phyloP scores from a whole-genome alignment of 1,140 invertebrate species.

The Palaemon carinicauda region DNA sequence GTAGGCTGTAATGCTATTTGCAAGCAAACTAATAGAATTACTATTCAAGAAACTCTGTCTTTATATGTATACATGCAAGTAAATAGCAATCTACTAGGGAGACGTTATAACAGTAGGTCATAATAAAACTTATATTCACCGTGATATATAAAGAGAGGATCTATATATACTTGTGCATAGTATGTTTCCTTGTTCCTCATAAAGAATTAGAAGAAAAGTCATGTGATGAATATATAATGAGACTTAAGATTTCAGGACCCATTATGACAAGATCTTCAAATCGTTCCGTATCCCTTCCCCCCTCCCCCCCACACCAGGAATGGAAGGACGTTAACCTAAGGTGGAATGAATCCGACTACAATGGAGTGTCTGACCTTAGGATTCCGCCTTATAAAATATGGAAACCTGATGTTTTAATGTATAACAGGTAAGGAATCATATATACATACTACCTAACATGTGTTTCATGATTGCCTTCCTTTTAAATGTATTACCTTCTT shows the following conservation, averaged over 20 bases:
- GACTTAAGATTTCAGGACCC: neutral
- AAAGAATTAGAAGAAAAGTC: too few species aligned
- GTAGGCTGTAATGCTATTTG: conserved; percentile 19
- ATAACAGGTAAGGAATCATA: conserved; percentile 85
- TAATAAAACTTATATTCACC: too few species aligned
- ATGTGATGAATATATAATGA: conserved; percentile 26
- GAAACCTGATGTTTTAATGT: conserved; percentile 99
- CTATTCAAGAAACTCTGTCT: conserved; percentile 5
- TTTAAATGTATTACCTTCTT: neutral
- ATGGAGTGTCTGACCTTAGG: conserved; percentile 93
- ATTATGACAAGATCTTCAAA: neutral
- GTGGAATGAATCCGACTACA: conserved; percentile 96
- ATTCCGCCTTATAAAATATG: conserved; percentile 96
- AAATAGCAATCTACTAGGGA: neutral
- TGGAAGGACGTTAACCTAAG: conserved; percentile 98
- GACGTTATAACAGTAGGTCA: too few species aligned
- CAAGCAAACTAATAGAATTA: conserved; percentile 13
- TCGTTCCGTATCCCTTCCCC: neutral
- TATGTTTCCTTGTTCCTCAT: too few species aligned
- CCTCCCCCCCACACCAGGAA: conserved; percentile 74
- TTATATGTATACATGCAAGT: conserved; percentile 24
- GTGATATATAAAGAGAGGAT: too few species aligned
- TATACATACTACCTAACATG: too few species aligned
- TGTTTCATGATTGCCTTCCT: neutral
- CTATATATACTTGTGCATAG: too few species aligned